phyloP scores from a whole-genome alignment of 2,797 vertebrate species.

The Pseudopleuronectes americanus region DNA sequence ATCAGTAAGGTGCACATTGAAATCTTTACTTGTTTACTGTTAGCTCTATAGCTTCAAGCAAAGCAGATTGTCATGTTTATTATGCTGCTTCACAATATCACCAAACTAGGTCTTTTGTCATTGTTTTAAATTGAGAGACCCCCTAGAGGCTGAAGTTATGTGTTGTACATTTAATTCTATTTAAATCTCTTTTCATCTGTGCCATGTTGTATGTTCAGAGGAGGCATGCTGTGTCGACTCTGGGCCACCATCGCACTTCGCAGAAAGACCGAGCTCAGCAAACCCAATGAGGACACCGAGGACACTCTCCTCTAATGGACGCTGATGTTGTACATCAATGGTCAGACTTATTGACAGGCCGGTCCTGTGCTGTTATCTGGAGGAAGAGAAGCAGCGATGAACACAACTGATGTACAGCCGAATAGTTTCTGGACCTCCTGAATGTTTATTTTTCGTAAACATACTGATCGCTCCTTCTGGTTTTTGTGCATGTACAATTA shows the following conservation, averaged over 20 bases:
- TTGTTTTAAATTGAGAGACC: no score
- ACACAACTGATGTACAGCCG: slow-evolving; percentile 16
- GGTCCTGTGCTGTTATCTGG: slow-evolving; percentile 51
- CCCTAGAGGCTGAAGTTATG: no score
- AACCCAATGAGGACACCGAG: slow-evolving; percentile 65
- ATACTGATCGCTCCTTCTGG: background rate
- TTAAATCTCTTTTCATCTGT: slow-evolving; percentile 8
- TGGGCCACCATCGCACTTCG: slow-evolving; percentile 85
- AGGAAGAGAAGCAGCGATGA: slow-evolving; percentile 7
- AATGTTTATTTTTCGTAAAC: slow-evolving; percentile 21
- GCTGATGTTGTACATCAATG: slow-evolving; percentile 34
- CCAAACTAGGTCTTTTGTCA: no score
- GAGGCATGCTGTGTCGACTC: slow-evolving; percentile 86
- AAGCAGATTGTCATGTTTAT: no score
- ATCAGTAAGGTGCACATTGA: no score
- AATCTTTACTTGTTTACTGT: no score
- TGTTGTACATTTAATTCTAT: background rate
- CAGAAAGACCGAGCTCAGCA: slow-evolving; percentile 69
- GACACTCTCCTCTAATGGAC: slow-evolving; percentile 69
- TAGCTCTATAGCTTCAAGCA: no score
- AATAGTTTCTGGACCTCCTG: slow-evolving; percentile 16
- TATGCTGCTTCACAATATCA: no score
- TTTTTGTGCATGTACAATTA: slow-evolving; percentile 11
- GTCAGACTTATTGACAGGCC: slow-evolving; percentile 60
- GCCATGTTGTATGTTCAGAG: slow-evolving; percentile 76